Conservation (phyloP, 2,113 vertebrate species). For the Macrotis lagotis region DNA sequence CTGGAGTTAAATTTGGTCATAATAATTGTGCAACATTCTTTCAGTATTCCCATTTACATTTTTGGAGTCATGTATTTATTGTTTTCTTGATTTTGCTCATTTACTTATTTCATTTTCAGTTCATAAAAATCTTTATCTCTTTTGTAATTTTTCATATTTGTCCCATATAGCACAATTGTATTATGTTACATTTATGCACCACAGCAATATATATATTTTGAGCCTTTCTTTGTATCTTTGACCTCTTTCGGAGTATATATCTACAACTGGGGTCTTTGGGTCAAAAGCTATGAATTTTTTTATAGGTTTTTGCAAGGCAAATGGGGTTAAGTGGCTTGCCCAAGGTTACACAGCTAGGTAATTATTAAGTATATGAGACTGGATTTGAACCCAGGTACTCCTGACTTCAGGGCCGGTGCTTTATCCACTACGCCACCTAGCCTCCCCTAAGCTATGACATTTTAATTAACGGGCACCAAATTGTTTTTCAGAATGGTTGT, state of each 20-base stretch:
- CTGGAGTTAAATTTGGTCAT: neutral
- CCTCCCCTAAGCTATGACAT: neutral
- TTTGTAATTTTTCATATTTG: neutral
- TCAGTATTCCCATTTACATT: neutral
- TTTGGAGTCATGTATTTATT: neutral
- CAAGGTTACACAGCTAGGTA: no score
- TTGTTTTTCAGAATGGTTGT: neutral
- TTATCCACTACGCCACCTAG: no score
- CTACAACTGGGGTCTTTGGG: neutral
- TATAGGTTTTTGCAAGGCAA: no score
- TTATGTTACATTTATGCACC: neutral
- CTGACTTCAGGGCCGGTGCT: no score
- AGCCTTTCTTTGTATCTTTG: neutral
- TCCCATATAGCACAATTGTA: neutral
- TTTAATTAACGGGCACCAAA: neutral
- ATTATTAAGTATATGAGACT: no score
- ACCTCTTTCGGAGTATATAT: neutral
- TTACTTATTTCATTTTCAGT: neutral
- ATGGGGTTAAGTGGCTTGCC: no score
- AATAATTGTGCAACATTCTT: neutral
- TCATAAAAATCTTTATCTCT: neutral
- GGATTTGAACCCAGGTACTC: no score
- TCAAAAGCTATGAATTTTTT: neutral
- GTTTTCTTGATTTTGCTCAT: neutral
- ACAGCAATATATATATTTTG: no score